phyloP scores from a whole-genome alignment of 2,888 invertebrate genomes.

The Tenthredo distinguenda region DNA sequence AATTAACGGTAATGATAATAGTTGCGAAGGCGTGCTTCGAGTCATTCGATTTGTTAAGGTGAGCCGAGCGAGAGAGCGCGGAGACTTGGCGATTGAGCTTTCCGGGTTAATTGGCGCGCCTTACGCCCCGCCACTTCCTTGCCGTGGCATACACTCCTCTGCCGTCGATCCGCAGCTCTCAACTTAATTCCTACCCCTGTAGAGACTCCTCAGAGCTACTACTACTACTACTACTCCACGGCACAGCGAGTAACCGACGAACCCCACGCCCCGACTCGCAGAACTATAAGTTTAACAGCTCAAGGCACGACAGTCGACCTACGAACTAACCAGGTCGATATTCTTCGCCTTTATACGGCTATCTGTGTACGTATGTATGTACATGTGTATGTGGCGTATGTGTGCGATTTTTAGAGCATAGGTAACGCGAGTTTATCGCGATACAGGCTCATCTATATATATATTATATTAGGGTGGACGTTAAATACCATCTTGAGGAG shows the following conservation, averaged over 20 bases:
- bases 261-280: background rate
- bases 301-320: constrained; percentile 49
- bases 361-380: background rate
- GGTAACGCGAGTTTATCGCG: background rate
- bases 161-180: background rate
- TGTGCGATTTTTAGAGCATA: background rate
- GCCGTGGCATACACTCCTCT: background rate
- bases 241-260: background rate
- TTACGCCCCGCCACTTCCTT: background rate
- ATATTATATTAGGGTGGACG: too few species aligned
- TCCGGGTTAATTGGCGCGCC: constrained; percentile 42
- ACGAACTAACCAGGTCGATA: constrained; percentile 61
- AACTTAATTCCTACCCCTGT: background rate
- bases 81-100: constrained; percentile 13
- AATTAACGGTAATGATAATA: too few species aligned
- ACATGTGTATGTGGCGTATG: background rate
- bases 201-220: background rate
- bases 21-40: background rate
- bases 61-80: background rate
- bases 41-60: background rate
- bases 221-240: background rate
- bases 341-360: background rate
- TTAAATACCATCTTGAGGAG: too few species aligned
- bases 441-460: background rate
- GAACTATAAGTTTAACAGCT: constrained; percentile 55